Percentiles rank a stretch among this genome's conserved stretches.
phyloP scores from a whole-genome alignment of 2,888 invertebrate genomes.

The Harmothoe impar region DNA sequence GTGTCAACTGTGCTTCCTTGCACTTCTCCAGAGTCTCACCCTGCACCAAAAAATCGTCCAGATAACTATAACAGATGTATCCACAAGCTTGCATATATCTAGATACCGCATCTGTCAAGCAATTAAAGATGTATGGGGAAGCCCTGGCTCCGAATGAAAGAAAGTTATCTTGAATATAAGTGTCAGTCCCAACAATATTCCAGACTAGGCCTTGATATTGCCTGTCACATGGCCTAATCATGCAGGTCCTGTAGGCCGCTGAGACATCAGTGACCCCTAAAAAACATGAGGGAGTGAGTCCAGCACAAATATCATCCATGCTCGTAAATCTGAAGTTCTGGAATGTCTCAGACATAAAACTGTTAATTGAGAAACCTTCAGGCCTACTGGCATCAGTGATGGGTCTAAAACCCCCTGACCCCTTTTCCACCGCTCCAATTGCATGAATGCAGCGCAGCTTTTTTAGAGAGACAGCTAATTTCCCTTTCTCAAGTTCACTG shows the following conservation, averaged over 20 bases:
- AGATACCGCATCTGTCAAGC: no score
- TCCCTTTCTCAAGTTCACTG: not conserved
- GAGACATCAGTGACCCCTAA: not conserved
- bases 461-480: not conserved
- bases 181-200: not conserved
- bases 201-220: no score
- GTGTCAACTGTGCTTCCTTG: not conserved
- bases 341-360: not conserved
- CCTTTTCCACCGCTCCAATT: no score
- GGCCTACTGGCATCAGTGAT: no score
- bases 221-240: no score
- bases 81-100: not conserved
- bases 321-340: no score
- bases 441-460: not conserved
- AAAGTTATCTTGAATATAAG: not conserved
- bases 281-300: not conserved
- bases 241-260: no score
- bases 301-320: no score
- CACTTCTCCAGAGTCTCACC: not conserved
- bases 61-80: not conserved
- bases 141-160: not conserved
- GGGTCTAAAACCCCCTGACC: no score
- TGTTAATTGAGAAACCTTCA: not conserved
- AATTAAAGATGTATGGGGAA: no score
- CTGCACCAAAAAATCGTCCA: no score